Conservation (phyloP, 2,888 invertebrate genomes). For the Mantis religiosa region DNA sequence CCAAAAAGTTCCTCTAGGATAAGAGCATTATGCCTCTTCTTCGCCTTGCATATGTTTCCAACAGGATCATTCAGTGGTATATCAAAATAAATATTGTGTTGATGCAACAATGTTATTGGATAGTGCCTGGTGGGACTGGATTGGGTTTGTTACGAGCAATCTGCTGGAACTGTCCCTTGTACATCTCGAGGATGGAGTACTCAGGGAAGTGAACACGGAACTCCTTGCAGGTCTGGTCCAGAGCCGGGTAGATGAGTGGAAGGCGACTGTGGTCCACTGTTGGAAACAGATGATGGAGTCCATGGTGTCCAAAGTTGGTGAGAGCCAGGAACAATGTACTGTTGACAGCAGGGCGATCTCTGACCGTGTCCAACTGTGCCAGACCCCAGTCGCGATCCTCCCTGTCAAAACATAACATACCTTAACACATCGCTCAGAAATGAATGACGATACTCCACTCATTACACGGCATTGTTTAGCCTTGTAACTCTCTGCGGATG, state of each 20-base stretch:
- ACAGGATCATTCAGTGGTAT: no score
- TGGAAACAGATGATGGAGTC: constrained; percentile 76
- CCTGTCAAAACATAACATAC: constrained; percentile 40
- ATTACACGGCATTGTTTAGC: no score
- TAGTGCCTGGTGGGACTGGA: constrained; percentile 22
- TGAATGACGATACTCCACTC: no score
- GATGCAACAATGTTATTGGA: background rate
- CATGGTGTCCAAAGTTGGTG: constrained; percentile 73
- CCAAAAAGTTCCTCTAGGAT: no score
- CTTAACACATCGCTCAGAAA: no score
- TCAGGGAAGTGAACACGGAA: constrained; percentile 51
- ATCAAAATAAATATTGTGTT: no score
- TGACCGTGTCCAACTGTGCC: constrained; percentile 67
- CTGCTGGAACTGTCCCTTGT: constrained; percentile 65
- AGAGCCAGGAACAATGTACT: constrained; percentile 63
- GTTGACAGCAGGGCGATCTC: constrained; percentile 65
- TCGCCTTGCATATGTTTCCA: no score
- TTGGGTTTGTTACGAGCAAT: constrained; percentile 49
- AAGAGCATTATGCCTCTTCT: no score
- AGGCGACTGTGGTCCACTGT: constrained; percentile 73
- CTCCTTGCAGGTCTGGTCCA: constrained; percentile 60
- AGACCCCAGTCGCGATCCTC: constrained; percentile 69
- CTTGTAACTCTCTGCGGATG: no score
- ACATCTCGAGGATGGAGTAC: constrained; percentile 53
- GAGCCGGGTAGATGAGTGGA: constrained; percentile 59